Base-by-base conservation (phyloP, 2,797 vertebrate species). In the Sibirionetta formosa region DNA sequence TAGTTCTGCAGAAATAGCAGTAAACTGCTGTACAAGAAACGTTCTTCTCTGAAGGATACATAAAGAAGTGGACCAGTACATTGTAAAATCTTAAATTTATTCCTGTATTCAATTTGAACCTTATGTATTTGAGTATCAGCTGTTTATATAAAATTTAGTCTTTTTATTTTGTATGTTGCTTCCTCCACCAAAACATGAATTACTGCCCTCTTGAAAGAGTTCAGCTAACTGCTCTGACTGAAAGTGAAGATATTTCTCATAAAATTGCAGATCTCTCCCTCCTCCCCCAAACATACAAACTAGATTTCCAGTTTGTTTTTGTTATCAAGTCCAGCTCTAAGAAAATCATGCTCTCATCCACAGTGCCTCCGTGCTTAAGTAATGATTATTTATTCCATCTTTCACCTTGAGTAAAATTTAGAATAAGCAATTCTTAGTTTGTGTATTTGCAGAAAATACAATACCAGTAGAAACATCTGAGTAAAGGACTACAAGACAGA, bases 111-210 rank as follows among this genome's bases (percentile, higher is more conserved):
- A 35, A 71, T 60, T 22, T 70, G 27, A 54, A 80, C 24, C 9
- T 22, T 63, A 40, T 1, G 18, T 31, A 80, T 78, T 72, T 36
- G 60, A 77, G 42, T n/a, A 17, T 1, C 68, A 58, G 13, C 22
- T 61, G 3, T 24, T 11, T 31, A 71, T 29, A 83, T 42, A 48
- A 29, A 56, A 53, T 16, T 24, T 54, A 51, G 19, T 6, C 11
- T 69, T 71, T 33, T n/a, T 7, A 42, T 17, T 38, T 4, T 16
- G 0, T 1, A 4, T 14, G 24, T 26, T 70, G 18, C 48, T 24
- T 27, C 13, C 29, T 58, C 38, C 57, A 53, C 31, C 57, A 24
- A 75, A 81, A 60, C 8, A 58, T 3, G 46, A 7, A 68, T 6
- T 71, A 42, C 5, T 38, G 51, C 8, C n/a, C 53, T 15, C 26